Percentiles rank a stretch among this genome's conserved stretches.
phyloP scores from a whole-genome alignment of 2,797 vertebrate species.

The Melopsittacus undulatus region DNA sequence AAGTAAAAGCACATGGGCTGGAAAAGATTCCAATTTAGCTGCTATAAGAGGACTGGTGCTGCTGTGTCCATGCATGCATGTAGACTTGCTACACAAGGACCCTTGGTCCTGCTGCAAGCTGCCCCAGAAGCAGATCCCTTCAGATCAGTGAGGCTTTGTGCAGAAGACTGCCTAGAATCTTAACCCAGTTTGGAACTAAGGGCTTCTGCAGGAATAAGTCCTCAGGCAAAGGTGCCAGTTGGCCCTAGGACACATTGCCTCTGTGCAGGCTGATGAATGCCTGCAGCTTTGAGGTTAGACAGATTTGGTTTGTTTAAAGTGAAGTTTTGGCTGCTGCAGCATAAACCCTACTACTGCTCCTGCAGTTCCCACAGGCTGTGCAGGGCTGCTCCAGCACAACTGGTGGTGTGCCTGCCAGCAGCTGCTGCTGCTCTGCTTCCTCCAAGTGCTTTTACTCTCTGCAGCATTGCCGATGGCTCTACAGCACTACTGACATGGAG shows the following conservation, averaged over 20 bases:
- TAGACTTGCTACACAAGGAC: slow-evolving; percentile 1
- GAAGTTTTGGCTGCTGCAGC: slow-evolving; percentile 59
- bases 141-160: slow-evolving; percentile 15
- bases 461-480: not conserved
- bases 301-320: slow-evolving; percentile 61
- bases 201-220: slow-evolving; percentile 24
- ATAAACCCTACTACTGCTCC: slow-evolving; percentile 54
- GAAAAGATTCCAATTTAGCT: not conserved
- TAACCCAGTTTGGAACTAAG: slow-evolving; percentile 13
- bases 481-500: not conserved
- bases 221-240: slow-evolving; percentile 31
- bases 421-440: not conserved
- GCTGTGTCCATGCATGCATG: not conserved
- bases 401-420: not conserved
- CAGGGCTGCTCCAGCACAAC: slow-evolving; percentile 29
- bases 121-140: not conserved
- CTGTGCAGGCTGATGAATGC: slow-evolving; percentile 48
- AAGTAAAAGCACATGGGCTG: not conserved
- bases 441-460: not conserved
- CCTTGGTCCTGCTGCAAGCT: not conserved
- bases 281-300: slow-evolving; percentile 48
- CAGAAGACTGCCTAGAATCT: slow-evolving; percentile 29
- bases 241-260: slow-evolving; percentile 20
- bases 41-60: not conserved
- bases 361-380: not conserved